phyloP scores from a whole-genome alignment of 2,888 invertebrate genomes.

The Watsonalla cultraria region DNA sequence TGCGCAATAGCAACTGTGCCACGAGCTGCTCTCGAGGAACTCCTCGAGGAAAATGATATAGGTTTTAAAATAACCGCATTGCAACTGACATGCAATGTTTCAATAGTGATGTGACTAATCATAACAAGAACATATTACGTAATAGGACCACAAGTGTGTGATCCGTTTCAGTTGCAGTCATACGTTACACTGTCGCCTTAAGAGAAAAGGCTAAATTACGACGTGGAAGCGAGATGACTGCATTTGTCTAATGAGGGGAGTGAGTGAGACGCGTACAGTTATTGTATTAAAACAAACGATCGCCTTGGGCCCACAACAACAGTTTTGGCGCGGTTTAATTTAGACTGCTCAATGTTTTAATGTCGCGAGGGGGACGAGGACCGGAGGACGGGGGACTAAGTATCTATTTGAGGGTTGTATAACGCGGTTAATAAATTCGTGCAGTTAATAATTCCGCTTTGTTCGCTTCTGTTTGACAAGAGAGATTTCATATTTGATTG shows the following conservation, averaged over 20 bases:
- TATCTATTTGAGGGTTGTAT: slow-evolving; percentile 75
- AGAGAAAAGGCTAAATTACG: slow-evolving; percentile 62
- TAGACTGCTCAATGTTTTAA: slow-evolving; percentile 75
- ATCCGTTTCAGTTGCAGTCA: slow-evolving; percentile 31
- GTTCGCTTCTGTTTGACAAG: slow-evolving; percentile 19
- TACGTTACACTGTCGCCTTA: slow-evolving; percentile 62
- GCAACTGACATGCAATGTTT: too few relatives aligned
- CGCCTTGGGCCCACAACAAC: slow-evolving; percentile 74
- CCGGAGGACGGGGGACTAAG: slow-evolving; percentile 45
- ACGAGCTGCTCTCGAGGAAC: too few relatives aligned
- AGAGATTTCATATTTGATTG: not conserved
- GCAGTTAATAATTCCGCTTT: slow-evolving; percentile 60
- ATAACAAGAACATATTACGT: not conserved
- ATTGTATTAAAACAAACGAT: slow-evolving; percentile 78
- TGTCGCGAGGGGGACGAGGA: slow-evolving; percentile 51
- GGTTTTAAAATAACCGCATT: too few relatives aligned
- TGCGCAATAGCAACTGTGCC: too few relatives aligned
- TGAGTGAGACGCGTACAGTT: slow-evolving; percentile 62
- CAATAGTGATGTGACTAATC: too few relatives aligned
- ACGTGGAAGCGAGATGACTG: slow-evolving; percentile 41
- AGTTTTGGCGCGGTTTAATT: slow-evolving; percentile 78
- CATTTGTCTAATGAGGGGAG: slow-evolving; percentile 44
- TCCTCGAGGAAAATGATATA: too few relatives aligned
- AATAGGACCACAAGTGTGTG: not conserved
- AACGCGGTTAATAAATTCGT: slow-evolving; percentile 68